Percentiles rank a stretch among this genome's conserved stretches.
phyloP scores from a whole-genome alignment of 2,797 vertebrate species.

The Myotis pilosus region DNA sequence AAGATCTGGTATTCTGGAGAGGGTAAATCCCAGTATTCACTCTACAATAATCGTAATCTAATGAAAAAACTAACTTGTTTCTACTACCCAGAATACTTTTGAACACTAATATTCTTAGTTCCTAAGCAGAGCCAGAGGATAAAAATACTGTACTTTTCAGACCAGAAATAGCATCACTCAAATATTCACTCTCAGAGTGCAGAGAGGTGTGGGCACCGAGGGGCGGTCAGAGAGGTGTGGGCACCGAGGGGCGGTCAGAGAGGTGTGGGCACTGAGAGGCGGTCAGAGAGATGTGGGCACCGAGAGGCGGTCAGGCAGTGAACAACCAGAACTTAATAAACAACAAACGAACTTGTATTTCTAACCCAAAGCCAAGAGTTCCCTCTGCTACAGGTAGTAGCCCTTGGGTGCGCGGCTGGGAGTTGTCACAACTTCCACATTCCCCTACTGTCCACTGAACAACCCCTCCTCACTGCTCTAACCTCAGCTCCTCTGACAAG shows the following conservation, averaged over 20 bases:
- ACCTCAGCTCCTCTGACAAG: no score
- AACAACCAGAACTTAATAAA: not conserved
- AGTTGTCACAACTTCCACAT: no score
- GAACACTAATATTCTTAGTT: not conserved
- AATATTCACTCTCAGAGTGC: not conserved
- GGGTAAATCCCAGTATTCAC: not conserved
- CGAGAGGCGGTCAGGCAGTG: not conserved
- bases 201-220: not conserved
- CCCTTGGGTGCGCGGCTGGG: no score
- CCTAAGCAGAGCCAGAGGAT: not conserved
- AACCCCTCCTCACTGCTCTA: no score
- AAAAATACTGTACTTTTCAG: not conserved
- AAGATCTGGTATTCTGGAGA: not conserved
- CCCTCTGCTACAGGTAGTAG: not conserved
- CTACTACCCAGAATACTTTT: not conserved
- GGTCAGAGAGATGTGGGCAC: no score
- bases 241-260: not conserved
- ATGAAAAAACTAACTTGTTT: not conserved
- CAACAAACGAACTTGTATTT: not conserved
- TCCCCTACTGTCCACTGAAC: no score
- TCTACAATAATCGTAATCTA: not conserved
- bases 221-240: no score
- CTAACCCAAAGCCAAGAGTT: not conserved
- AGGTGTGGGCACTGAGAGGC: not conserved
- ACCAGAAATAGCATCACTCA: not conserved